Base-by-base conservation (phyloP, 2,113 vertebrate species). In the Periophthalmodon schlosseri region DNA sequence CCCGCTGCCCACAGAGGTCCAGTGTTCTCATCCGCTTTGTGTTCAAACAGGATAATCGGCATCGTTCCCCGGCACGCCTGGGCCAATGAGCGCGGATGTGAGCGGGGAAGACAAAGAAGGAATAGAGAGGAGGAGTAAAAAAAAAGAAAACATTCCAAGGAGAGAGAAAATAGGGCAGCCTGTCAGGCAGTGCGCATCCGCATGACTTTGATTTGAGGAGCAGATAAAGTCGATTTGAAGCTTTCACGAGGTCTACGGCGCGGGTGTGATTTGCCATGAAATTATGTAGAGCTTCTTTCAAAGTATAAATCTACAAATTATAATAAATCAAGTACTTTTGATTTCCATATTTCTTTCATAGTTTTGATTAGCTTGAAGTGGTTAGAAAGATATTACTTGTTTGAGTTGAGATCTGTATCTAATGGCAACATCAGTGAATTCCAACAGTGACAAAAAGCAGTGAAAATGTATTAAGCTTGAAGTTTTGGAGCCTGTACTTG, bases 201-300 rank as follows among this genome's bases (percentile, higher is more conserved):
- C 84, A 89, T 91, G 89, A 88, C 85, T 92, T 86, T 90, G 86
- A 91, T 90, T 91, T 89, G 72, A 89, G 79, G 79, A 86, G 81
- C 11, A 88, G 88, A 91, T 89, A 86, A 88, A 79, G 76, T 63
- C 0, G 68, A 87, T 82, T 73, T 56, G 63, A 74, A 81, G 81
- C 70, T 70, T 88, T 80, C 86, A 83, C 76, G 68, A 81, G 86
- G 80, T 83, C 54, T 36, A 0, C 39, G 47, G 83, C n/a, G 6
- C 72, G 77, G 36, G 75, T 72, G 74, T 74, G 70, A 79, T 81
- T 75, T 77, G 46, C 50, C 24, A 44, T 68, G 36, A 76, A 73
- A 76, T 60, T 78, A 49, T 28, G 4, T 47, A 18, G n/a, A 69
- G 70, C 16, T 70, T 70, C 13, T 70, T 72, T 74, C 13, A 70